Conservation (phyloP, 2,797 vertebrate genomes). For the Myioborus miniatus region DNA sequence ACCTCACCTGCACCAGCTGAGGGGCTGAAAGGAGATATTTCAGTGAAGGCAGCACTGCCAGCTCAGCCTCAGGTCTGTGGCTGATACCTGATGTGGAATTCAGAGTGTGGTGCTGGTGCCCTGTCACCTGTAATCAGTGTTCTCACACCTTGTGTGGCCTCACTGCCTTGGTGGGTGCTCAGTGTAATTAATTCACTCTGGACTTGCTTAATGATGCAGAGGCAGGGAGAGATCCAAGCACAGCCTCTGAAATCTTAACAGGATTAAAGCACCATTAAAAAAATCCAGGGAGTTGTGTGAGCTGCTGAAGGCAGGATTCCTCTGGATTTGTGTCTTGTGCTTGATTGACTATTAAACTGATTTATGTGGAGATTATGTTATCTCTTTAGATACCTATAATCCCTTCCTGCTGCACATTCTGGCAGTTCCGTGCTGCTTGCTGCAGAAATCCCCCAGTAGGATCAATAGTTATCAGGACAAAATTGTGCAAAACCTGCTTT, state of each 20-base stretch:
- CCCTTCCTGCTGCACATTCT: background rate
- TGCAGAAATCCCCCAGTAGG: background rate
- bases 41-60: background rate
- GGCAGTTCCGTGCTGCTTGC: background rate
- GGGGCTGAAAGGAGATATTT: background rate
- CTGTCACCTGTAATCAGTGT: background rate
- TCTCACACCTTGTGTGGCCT: background rate
- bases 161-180: background rate
- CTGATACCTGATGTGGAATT: background rate
- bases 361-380: background rate
- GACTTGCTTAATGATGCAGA: slow-evolving; percentile 4
- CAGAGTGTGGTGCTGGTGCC: background rate
- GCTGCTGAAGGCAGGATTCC: background rate
- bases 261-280: slow-evolving; percentile 38
- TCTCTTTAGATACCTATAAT: background rate
- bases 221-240: background rate
- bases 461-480: slow-evolving; percentile 18
- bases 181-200: slow-evolving; percentile 37
- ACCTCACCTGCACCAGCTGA: too few species aligned
- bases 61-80: background rate
- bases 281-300: background rate
- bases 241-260: slow-evolving; percentile 2
- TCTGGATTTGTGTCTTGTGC: slow-evolving; percentile 30
- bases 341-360: slow-evolving; percentile 40
- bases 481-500: background rate